Evolutionary conservation across 2,113 vertebrate genomes (phyloP).

Genomic region (Addax nasomaculatus): DNA sequence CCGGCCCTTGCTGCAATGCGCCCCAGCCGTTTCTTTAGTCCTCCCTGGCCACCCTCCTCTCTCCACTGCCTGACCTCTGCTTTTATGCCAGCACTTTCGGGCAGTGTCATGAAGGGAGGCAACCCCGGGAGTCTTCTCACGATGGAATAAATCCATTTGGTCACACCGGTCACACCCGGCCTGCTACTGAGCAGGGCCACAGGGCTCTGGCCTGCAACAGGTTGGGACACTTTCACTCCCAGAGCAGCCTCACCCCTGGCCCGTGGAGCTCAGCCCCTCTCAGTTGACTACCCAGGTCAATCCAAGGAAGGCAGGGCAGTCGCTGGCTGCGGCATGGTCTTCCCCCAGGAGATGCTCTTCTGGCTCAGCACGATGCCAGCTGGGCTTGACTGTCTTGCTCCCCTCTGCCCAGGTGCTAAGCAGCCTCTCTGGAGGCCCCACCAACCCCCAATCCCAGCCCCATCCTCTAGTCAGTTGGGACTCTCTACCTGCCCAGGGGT

Average conservation of each 20-base stretch:
- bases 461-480: background rate
- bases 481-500: background rate
- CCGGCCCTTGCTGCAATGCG: background rate
- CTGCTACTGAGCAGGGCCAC: background rate
- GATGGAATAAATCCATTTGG: conserved; percentile 8
- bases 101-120: background rate
- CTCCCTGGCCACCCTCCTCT: background rate
- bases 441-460: too few species aligned
- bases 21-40: background rate
- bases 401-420: background rate
- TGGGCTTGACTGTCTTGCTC: background rate
- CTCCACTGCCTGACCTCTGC: background rate
- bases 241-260: background rate
- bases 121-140: background rate
- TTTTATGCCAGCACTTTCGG: background rate
- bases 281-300: background rate
- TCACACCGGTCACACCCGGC: background rate
- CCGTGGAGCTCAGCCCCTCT: background rate
- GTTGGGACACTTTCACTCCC: background rate
- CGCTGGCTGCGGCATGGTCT: background rate
- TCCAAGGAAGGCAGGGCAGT: background rate
- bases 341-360: background rate
- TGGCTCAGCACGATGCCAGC: accelerated
- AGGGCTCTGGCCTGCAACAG: background rate
- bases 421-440: background rate